These are phyloP conservation scores for Caenorhabditis sp. DNA, from an alignment of 2,888 invertebrate species.

Conservation along the genomic window DNA sequence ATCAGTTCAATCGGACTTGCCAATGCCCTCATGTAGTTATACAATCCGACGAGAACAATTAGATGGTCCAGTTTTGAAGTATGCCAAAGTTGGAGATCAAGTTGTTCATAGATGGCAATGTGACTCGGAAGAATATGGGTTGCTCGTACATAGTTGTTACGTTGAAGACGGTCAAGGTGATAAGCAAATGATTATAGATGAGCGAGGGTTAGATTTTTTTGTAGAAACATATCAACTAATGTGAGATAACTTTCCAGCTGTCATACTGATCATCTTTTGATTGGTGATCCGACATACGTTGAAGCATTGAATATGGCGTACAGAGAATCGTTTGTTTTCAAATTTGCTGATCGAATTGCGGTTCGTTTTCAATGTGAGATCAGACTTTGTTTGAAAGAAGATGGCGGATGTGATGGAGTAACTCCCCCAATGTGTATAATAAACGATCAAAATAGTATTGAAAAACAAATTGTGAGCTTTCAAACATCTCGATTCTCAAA, in stretches of 20 bases:
- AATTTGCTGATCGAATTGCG: constrained; percentile 69
- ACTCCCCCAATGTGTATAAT: constrained; percentile 49
- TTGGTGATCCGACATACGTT: constrained; percentile 71
- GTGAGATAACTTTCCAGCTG: constrained; percentile 49
- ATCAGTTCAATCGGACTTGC: constrained; percentile 58
- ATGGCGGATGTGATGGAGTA: constrained; percentile 68
- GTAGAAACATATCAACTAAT: too few species aligned
- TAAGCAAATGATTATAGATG: constrained; percentile 65
- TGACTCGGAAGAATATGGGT: constrained; percentile 67
- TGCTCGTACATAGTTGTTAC: constrained; percentile 69
- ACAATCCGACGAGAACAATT: constrained; percentile 69
- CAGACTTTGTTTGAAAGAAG: constrained; percentile 67
- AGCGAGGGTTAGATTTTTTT: constrained; percentile 67
- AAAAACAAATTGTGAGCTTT: constrained; percentile 33
- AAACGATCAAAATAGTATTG: constrained; percentile 19
- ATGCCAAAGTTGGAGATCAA: constrained; percentile 70
- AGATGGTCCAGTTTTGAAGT: constrained; percentile 67
- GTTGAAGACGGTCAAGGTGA: constrained; percentile 71
- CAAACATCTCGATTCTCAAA: background rate
- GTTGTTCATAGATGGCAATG: constrained; percentile 71
- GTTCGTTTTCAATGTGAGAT: constrained; percentile 71
- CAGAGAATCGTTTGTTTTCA: constrained; percentile 70
- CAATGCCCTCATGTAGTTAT: constrained; percentile 69
- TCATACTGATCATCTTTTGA: constrained; percentile 65
- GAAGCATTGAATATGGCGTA: constrained; percentile 71